These are phyloP conservation scores for Pandemis corylana DNA, from an alignment of 2,888 invertebrate species.

Conservation along the genomic window DNA sequence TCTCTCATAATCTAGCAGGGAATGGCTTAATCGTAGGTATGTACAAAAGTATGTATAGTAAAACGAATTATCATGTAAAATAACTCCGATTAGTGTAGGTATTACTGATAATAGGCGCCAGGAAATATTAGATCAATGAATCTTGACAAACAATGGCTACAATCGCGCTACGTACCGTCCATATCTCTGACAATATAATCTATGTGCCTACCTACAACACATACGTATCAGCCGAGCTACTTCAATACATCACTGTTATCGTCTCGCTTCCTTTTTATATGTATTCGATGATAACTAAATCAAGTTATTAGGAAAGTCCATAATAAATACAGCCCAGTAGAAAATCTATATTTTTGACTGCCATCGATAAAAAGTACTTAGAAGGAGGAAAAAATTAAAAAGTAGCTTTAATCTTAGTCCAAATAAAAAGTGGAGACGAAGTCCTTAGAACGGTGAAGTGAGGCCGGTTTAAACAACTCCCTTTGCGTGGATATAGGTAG, in stretches of 20 bases:
- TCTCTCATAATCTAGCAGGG: not conserved
- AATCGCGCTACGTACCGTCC: conserved; percentile 9
- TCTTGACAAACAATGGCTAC: conserved; percentile 10
- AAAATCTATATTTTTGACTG: not conserved
- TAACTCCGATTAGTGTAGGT: not conserved
- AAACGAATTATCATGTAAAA: conserved; percentile 18
- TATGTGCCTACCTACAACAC: conserved; percentile 4
- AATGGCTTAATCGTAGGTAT: conserved; percentile 8
- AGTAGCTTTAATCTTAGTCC: no score
- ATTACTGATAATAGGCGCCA: conserved; percentile 15
- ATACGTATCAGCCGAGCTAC: conserved; percentile 52
- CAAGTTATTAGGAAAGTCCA: conserved; percentile 43
- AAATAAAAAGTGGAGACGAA: no score
- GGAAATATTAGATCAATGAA: conserved; percentile 29
- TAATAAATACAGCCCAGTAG: not conserved
- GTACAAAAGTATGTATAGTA: not conserved
- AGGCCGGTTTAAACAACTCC: no score
- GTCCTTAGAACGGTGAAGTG: no score
- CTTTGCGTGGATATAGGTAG: no score
- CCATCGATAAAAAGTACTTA: not conserved
- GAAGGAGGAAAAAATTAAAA: no score
- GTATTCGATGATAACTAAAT: conserved; percentile 54
- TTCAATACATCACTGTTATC: conserved; percentile 66
- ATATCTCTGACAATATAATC: conserved; percentile 42
- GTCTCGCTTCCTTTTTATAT: conserved; percentile 47